Evolutionary conservation across 2,797 vertebrate species (phyloP).

Genomic region (Ceyx erithaca): DNA sequence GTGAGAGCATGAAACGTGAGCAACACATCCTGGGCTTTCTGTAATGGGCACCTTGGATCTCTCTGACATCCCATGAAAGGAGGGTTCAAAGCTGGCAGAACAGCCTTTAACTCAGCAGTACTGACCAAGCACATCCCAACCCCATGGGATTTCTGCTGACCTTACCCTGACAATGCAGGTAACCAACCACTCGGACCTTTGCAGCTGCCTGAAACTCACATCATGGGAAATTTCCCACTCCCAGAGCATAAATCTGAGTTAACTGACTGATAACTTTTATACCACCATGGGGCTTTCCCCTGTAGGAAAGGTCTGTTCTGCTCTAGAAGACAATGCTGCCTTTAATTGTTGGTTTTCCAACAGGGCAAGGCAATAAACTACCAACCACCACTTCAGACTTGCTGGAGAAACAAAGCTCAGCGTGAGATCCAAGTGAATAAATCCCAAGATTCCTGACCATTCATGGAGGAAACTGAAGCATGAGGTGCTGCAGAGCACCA

Average conservation of each 20-base stretch:
- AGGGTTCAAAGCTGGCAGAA: not conserved
- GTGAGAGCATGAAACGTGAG: not conserved
- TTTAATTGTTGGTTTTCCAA: not conserved
- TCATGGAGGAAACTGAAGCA: not conserved
- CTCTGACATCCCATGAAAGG: not conserved
- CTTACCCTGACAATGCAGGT: not conserved
- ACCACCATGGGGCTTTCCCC: not conserved
- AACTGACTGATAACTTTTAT: not conserved
- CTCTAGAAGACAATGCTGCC: not conserved
- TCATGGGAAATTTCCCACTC: not conserved
- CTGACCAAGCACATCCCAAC: not conserved
- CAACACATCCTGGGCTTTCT: not conserved
- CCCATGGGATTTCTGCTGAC: not conserved
- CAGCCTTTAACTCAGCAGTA: not conserved
- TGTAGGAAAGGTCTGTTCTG: not conserved
- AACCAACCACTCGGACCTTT: not conserved
- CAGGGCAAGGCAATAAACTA: not conserved
- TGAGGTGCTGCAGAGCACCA: not conserved
- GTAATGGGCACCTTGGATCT: slow-evolving; percentile 30
- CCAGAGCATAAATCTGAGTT: not conserved
- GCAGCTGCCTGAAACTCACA: not conserved
- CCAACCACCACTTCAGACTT: not conserved
- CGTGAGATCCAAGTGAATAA: not conserved
- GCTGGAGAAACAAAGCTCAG: not conserved
- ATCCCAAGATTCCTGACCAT: not conserved